Conservation (phyloP, 2,113 vertebrate species). For the Perccottus glenii region DNA sequence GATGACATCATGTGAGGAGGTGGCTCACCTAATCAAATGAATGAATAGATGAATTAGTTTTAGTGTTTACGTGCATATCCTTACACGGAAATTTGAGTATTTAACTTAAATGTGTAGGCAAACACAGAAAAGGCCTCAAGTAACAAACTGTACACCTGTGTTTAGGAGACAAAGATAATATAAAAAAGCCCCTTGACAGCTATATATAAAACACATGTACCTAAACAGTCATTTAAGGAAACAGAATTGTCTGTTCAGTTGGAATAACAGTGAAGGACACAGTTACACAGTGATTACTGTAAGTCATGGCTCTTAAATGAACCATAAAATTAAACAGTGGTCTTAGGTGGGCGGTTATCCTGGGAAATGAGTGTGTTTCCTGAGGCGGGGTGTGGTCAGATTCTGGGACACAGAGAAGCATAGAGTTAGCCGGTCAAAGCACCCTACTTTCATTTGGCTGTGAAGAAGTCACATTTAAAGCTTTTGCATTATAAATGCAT, state of each 20-base stretch:
- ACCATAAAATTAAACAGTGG: constrained; percentile 53
- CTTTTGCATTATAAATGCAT: no score
- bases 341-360: constrained; percentile 63
- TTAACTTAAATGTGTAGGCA: constrained; percentile 35
- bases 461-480: constrained; percentile 8
- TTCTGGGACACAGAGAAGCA: constrained; percentile 47
- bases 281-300: constrained; percentile 21
- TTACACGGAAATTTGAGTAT: constrained; percentile 34
- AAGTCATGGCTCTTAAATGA: constrained; percentile 29
- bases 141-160: constrained; percentile 3
- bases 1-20: constrained; percentile 61
- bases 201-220: constrained; percentile 18
- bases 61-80: constrained; percentile 18
- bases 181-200: constrained; percentile 15
- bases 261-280: neutral
- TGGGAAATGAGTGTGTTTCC: constrained; percentile 52
- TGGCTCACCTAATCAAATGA: constrained; percentile 38
- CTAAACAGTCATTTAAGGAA: neutral
- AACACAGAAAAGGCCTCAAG: constrained; percentile 18
- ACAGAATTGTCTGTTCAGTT: neutral
- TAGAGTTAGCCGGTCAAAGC: constrained; percentile 48
- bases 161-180: constrained; percentile 1
- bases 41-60: constrained; percentile 40
- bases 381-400: constrained; percentile 39
- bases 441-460: constrained; percentile 43